phyloP scores from a whole-genome alignment of 2,797 vertebrate species.

The Sebastolobus altivelis region DNA sequence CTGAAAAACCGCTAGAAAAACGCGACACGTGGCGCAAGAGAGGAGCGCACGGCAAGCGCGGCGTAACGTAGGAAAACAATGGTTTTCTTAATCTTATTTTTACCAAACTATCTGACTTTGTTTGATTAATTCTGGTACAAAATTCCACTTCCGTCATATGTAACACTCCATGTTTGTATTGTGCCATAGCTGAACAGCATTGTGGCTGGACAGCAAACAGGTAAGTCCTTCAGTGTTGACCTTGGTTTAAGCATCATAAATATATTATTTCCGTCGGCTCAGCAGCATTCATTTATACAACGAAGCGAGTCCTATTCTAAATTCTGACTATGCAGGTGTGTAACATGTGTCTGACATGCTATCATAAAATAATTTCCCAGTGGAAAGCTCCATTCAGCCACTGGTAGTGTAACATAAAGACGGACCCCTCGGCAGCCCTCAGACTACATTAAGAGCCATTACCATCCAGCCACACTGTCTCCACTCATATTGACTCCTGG shows the following conservation, averaged over 20 bases:
- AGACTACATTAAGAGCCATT: slow-evolving; percentile 65
- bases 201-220: not conserved
- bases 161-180: not conserved
- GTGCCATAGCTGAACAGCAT: not conserved
- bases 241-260: not conserved
- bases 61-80: too few relatives aligned
- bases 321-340: not conserved
- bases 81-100: not conserved
- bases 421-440: slow-evolving; percentile 6
- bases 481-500: slow-evolving; percentile 69
- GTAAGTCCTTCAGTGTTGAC: not conserved
- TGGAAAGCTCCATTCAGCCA: slow-evolving; percentile 7
- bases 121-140: not conserved
- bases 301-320: not conserved
- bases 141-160: not conserved
- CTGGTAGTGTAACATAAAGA: slow-evolving; percentile 37
- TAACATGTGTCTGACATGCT: slow-evolving; percentile 15
- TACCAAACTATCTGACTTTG: not conserved
- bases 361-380: slow-evolving; percentile 30
- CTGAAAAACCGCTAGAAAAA: too few relatives aligned
- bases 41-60: too few relatives aligned
- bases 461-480: slow-evolving; percentile 67
- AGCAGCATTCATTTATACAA: slow-evolving; percentile 15
- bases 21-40: too few relatives aligned
- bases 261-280: not conserved